Evolutionary conservation across 2,797 vertebrate genomes (phyloP), one percentile per base, ranked within the genome.

Genomic region (Miichthys miiuy): DNA sequence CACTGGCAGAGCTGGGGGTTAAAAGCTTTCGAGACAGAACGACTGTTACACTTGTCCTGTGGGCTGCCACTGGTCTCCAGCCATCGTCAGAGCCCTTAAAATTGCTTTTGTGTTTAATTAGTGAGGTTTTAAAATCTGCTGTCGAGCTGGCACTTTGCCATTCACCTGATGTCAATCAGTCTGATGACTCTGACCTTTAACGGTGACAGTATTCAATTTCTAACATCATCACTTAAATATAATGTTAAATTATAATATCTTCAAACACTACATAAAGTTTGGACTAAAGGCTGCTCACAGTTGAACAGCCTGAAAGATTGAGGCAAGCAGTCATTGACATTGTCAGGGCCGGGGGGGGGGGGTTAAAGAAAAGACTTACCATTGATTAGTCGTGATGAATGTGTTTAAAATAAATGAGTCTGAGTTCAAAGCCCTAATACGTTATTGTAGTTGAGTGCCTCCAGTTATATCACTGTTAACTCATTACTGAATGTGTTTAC

Each of bases 161-260:
- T 93, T 91, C 80, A 83, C 85, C 64, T 79, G 54, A 85, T 89
- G 90, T 90, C 91, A 91, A 79, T 90, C 86, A 88, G 77, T 67
- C 90, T 91, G 90, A 93, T 83, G 55, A 81, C 81, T 85, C 79
- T 89, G 89, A 94, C 92, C 91, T 95, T 95, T 93, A 79, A 85
- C 75, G 42, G 75, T 88, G 81, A 89, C 89, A 89, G 91, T 89
- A 85, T 92, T 94, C 75, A 89, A 82, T 89, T 88, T 78, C 74
- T 75, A 70, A 81, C 84, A 88, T 87, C 85, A 91, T 93, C 71
- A 77, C 90, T 80, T 80, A 72, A 82, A 82, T 90, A 79, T 81
- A 86, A 91, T 90, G 86, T 88, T 80, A 90, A 91, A 91, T 76
- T 51, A 57, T 86, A 86, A 92, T 88, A 91, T 88, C 86, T 88